These are phyloP conservation scores for Automeris io DNA, from an alignment of 2,888 invertebrate species.

Conservation along the genomic window DNA sequence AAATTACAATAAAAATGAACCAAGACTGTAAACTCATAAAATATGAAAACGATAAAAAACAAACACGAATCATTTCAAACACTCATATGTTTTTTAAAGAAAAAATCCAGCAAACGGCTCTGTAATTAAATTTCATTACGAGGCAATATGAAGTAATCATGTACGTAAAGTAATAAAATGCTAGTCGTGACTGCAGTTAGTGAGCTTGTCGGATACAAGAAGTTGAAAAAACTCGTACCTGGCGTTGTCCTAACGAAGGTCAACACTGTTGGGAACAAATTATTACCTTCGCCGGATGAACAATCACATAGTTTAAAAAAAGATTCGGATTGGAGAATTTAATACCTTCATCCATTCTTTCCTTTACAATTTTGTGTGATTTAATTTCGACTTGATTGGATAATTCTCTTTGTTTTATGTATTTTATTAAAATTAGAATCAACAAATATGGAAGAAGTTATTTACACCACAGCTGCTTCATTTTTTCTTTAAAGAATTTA, in stretches of 20 bases:
- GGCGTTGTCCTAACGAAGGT: slow-evolving; percentile 58
- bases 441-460: too few relatives aligned
- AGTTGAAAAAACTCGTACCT: slow-evolving; percentile 62
- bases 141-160: slow-evolving; percentile 24
- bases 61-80: too few relatives aligned
- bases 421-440: background rate
- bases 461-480: too few relatives aligned
- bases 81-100: too few relatives aligned
- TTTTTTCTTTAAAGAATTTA: too few relatives aligned
- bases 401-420: background rate
- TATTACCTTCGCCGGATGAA: slow-evolving; percentile 34
- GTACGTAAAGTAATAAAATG: slow-evolving; percentile 38
- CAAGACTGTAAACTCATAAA: too few relatives aligned
- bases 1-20: too few relatives aligned
- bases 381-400: background rate
- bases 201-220: slow-evolving; percentile 37
- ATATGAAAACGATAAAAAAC: too few relatives aligned
- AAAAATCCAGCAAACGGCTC: too few relatives aligned
- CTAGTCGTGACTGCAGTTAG: slow-evolving; percentile 28
- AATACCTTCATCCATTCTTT: background rate
- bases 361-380: background rate
- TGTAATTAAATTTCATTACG: slow-evolving; percentile 22
- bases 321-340: background rate
- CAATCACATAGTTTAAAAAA: slow-evolving; percentile 20
- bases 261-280: slow-evolving; percentile 36